Conservation (phyloP, 2,113 vertebrate species). For the Sterna hirundo region DNA sequence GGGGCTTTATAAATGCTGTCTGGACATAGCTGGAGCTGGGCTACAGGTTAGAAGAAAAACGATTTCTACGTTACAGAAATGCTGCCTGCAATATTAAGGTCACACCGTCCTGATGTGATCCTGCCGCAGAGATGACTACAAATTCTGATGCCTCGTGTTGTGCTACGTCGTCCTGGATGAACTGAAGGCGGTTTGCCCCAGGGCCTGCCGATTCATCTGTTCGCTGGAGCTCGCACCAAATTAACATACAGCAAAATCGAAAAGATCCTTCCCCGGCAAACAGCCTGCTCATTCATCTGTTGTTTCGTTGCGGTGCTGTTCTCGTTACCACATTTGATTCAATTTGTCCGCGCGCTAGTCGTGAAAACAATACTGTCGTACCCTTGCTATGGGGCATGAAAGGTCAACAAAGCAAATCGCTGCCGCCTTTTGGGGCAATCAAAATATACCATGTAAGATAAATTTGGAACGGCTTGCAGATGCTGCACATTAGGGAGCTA, state of each 20-base stretch:
- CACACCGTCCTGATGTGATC: neutral
- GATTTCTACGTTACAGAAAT: neutral
- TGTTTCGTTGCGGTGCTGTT: neutral
- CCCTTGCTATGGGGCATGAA: neutral
- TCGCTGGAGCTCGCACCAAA: neutral
- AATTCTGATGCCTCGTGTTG: neutral
- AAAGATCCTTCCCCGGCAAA: constrained; percentile 9
- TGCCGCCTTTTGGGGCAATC: neutral
- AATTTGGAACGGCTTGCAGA: neutral
- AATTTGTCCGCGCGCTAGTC: neutral
- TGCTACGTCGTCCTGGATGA: neutral
- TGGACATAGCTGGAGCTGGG: neutral
- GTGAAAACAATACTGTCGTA: neutral
- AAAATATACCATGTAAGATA: neutral
- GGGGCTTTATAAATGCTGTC: neutral
- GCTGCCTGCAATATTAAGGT: neutral
- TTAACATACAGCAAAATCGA: neutral
- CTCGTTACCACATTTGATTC: neutral
- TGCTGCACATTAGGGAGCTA: neutral
- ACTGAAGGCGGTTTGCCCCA: neutral
- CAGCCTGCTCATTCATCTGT: constrained; percentile 23
- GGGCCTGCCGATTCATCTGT: neutral
- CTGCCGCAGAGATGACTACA: neutral
- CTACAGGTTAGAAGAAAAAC: neutral
- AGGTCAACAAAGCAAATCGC: neutral